These are phyloP conservation scores for Halichoerus grypus DNA, from an alignment of 2,113 vertebrate species.

Conservation along the genomic window DNA sequence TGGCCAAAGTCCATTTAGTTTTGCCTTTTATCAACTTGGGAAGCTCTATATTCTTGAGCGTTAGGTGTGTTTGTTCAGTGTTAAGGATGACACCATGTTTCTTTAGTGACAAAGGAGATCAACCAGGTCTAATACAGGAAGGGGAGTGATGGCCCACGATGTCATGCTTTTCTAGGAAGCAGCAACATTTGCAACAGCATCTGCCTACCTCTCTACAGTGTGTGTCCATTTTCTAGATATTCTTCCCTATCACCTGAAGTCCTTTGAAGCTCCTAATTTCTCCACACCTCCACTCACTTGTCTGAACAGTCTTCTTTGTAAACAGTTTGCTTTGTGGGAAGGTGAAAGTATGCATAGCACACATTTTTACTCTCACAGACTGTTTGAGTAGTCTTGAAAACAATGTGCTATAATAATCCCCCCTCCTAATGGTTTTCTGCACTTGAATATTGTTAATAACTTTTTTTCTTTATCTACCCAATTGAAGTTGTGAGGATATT, in stretches of 20 bases:
- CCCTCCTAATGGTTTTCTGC: constrained; percentile 84
- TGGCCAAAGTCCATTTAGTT: not conserved
- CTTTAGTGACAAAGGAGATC: not conserved
- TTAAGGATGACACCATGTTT: not conserved
- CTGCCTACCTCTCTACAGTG: constrained; percentile 17
- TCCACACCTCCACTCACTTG: constrained; percentile 10
- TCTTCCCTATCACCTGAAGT: constrained; percentile 56
- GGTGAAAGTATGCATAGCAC: constrained; percentile 56
- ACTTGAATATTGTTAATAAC: constrained; percentile 81
- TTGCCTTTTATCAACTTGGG: not conserved
- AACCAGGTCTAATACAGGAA: not conserved
- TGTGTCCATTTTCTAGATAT: constrained; percentile 23
- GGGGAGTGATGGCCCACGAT: not conserved
- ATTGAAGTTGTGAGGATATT: constrained; percentile 54
- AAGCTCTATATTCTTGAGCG: not conserved
- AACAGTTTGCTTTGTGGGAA: constrained; percentile 79
- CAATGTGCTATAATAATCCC: constrained; percentile 81
- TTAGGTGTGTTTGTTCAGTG: not conserved
- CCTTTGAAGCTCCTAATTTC: constrained; percentile 50
- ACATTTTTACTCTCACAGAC: too few relatives aligned
- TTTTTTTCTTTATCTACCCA: constrained; percentile 72
- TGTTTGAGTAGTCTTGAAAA: constrained; percentile 74
- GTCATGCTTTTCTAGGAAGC: not conserved
- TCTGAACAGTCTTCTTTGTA: constrained; percentile 55
- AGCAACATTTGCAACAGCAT: not conserved